A percentile compares a stretch with the other conserved stretches of the same genome.
These are phyloP conservation scores for Toxotes jaculatrix DNA, from an alignment of 2,113 vertebrate species.

Conservation along the genomic window DNA sequence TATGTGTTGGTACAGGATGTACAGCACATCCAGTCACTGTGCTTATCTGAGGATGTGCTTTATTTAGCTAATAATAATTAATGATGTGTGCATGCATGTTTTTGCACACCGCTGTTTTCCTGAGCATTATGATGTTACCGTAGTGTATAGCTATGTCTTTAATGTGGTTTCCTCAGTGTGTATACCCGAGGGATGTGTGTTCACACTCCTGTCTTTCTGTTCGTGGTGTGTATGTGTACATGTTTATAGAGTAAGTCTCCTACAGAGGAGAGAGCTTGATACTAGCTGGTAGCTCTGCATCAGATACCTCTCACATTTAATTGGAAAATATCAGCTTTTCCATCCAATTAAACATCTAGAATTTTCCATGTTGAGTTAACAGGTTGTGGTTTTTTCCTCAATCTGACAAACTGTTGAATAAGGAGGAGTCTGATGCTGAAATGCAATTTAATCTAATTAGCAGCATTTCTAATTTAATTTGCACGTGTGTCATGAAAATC, in stretches of 20 bases:
- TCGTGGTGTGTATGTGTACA: background rate
- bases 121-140: background rate
- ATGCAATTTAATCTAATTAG: background rate
- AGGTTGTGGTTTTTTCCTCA: background rate
- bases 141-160: background rate
- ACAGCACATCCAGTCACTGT: background rate
- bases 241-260: background rate
- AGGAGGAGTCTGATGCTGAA: background rate
- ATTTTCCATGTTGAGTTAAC: background rate
- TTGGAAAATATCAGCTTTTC: background rate
- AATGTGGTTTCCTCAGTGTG: background rate
- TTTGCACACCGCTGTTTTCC: background rate
- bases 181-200: background rate
- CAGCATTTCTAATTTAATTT: constrained; percentile 1
- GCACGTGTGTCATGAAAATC: background rate
- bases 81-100: background rate
- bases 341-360: background rate
- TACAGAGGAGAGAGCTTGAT: background rate
- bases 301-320: background rate
- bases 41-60: too few species aligned
- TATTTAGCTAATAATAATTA: background rate
- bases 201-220: background rate
- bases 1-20: too few species aligned
- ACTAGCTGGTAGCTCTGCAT: background rate
- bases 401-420: background rate